A percentile compares a stretch with the other conserved stretches of the same genome.
Evolutionary conservation across 2,113 vertebrate species (phyloP).

Genomic region (Chlorodrepanis virens): DNA sequence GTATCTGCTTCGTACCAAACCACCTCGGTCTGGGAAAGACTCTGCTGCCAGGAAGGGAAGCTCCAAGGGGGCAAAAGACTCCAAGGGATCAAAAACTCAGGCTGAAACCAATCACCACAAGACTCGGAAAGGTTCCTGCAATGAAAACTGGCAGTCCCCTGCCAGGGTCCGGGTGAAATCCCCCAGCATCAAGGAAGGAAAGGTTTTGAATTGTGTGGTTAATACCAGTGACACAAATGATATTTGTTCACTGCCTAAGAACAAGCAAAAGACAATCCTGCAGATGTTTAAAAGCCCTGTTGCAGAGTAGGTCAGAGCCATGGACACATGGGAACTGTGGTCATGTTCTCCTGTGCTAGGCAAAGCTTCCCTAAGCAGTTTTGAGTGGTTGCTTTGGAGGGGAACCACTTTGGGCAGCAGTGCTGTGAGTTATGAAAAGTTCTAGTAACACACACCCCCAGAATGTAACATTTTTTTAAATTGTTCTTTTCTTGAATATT

Average conservation of each 20-base stretch:
- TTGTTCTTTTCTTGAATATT: neutral
- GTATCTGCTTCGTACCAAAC: constrained; percentile 79
- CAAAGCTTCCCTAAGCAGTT: neutral
- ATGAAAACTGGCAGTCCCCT: constrained; percentile 66
- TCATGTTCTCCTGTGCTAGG: neutral
- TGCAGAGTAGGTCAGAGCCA: constrained; percentile 39
- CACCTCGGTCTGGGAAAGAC: neutral
- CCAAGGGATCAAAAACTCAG: neutral
- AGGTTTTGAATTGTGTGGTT: constrained; percentile 57
- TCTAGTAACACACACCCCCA: neutral
- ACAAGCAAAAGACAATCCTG: constrained; percentile 75
- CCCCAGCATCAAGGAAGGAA: constrained; percentile 27
- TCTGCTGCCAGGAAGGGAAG: neutral
- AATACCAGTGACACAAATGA: constrained; percentile 46
- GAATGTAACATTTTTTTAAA: neutral
- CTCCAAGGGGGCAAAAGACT: neutral
- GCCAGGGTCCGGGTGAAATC: constrained; percentile 20
- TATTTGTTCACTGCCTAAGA: constrained; percentile 47
- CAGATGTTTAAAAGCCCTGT: constrained; percentile 73
- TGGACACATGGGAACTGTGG: neutral
- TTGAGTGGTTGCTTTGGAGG: neutral
- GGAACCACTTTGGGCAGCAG: neutral
- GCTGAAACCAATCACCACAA: neutral
- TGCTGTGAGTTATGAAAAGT: neutral
- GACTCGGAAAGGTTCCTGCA: constrained; percentile 6